Conservation (phyloP, 2,888 invertebrate genomes). For the Catocala sponsa region DNA sequence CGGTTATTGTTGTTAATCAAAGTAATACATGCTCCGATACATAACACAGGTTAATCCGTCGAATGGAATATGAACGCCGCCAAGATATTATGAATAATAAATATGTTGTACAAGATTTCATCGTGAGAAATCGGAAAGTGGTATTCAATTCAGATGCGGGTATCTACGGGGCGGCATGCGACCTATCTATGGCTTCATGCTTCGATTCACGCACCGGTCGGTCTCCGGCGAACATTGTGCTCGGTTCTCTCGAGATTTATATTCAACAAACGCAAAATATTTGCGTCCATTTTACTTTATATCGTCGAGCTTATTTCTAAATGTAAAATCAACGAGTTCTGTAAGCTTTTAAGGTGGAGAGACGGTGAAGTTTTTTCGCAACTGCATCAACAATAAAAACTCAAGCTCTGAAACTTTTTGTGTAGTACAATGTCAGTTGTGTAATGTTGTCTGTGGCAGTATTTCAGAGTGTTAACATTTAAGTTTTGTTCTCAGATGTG, state of each 20-base stretch:
- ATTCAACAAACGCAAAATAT: constrained; percentile 55
- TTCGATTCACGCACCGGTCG: constrained; percentile 56
- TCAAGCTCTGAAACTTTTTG: constrained; percentile 15
- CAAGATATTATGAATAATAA: constrained; percentile 42
- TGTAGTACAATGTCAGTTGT: constrained; percentile 15
- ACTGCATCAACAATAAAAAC: constrained; percentile 33
- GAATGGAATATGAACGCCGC: constrained; percentile 40
- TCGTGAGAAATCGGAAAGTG: constrained; percentile 38
- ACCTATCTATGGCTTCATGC: constrained; percentile 68
- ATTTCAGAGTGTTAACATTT: constrained; percentile 15
- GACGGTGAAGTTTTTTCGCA: constrained; percentile 31
- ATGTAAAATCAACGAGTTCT: constrained; percentile 18
- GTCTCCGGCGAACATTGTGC: constrained; percentile 59
- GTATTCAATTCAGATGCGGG: constrained; percentile 42
- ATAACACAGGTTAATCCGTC: constrained; percentile 38
- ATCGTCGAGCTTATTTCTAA: constrained; percentile 24
- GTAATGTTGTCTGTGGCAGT: constrained; percentile 16
- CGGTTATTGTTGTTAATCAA: constrained; percentile 61
- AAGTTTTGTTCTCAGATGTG: constrained; percentile 89
- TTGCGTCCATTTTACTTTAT: constrained; percentile 35
- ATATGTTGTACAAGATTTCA: constrained; percentile 38
- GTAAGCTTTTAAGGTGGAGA: constrained; percentile 29
- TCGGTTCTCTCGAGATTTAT: constrained; percentile 50
- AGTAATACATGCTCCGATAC: constrained; percentile 58
- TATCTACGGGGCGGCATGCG: constrained; percentile 34